phyloP scores from a whole-genome alignment of 2,113 vertebrate species.

The Ceyx cyanopectus region DNA sequence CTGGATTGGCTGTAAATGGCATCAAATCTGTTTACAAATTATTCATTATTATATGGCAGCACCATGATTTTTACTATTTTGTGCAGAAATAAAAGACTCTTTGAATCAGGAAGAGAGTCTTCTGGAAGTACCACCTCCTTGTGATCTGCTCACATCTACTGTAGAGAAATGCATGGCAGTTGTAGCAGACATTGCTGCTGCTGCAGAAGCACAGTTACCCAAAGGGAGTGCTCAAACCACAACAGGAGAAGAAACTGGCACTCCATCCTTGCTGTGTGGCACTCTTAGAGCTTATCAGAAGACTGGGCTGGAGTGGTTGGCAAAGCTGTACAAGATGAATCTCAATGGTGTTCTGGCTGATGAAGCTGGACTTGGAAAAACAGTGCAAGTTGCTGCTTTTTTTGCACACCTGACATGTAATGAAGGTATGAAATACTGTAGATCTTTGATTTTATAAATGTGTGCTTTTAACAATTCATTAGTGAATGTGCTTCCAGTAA shows the following conservation, averaged over 20 bases:
- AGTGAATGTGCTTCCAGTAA: background rate
- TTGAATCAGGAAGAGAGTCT: constrained; percentile 31
- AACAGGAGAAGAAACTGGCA: constrained; percentile 71
- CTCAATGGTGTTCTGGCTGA: constrained; percentile 90
- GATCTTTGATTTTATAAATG: background rate
- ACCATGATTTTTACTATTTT: background rate
- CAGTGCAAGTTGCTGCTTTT: constrained; percentile 88
- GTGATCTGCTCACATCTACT: constrained; percentile 79
- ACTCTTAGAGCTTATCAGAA: constrained; percentile 86
- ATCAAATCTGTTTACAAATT: background rate
- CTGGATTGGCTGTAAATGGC: background rate
- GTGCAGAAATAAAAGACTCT: constrained; percentile 70
- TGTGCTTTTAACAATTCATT: background rate
- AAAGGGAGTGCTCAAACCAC: constrained; percentile 83
- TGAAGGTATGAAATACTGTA: constrained; percentile 76
- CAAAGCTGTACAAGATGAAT: constrained; percentile 83
- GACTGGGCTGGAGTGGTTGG: constrained; percentile 89
- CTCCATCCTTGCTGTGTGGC: constrained; percentile 80
- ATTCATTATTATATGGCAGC: background rate
- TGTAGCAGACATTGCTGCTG: constrained; percentile 84
- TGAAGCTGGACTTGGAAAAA: constrained; percentile 88
- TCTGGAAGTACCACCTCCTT: background rate
- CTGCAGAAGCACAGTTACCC: constrained; percentile 84
- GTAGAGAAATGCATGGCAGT: constrained; percentile 79
- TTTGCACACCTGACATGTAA: constrained; percentile 88